These are phyloP conservation scores for Anhinga anhinga DNA, from an alignment of 2,113 vertebrate species.

Conservation along the genomic window DNA sequence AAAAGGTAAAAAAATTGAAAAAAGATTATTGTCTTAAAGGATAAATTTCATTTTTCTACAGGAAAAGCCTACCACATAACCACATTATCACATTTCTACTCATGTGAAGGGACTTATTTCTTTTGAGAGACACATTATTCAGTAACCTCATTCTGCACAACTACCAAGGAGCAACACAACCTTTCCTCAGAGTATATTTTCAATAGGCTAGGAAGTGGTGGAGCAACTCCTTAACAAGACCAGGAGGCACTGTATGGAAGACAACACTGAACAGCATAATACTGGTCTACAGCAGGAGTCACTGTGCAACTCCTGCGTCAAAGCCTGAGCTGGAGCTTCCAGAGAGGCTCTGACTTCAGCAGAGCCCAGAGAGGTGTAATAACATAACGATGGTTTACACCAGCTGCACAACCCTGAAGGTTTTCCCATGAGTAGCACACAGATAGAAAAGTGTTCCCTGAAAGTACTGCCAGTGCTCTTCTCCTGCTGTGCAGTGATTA, in stretches of 20 bases:
- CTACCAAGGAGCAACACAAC: background rate
- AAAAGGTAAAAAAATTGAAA: background rate
- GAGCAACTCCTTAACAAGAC: background rate
- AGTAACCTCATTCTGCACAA: too few relatives aligned
- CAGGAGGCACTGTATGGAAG: background rate
- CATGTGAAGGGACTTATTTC: background rate
- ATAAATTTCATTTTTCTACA: background rate
- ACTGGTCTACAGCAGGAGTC: too few relatives aligned
- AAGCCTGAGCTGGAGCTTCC: background rate
- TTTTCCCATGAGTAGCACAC: rapidly evolving
- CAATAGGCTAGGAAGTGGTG: rapidly evolving
- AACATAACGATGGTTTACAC: rapidly evolving
- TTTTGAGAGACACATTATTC: background rate
- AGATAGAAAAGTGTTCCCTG: background rate
- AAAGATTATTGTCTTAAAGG: background rate
- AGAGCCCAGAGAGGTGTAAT: background rate
- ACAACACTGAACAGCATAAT: rapidly evolving
- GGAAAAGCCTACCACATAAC: background rate
- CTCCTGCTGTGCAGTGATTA: background rate
- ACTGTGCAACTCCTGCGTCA: rapidly evolving
- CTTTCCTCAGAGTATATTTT: background rate
- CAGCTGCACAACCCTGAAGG: background rate
- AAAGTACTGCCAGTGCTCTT: too few relatives aligned
- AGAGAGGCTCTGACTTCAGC: background rate
- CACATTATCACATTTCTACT: rapidly evolving